Percentiles rank a stretch among this genome's conserved stretches.
Conservation (phyloP, 2,113 vertebrate species). For the Anhinga rufa region DNA sequence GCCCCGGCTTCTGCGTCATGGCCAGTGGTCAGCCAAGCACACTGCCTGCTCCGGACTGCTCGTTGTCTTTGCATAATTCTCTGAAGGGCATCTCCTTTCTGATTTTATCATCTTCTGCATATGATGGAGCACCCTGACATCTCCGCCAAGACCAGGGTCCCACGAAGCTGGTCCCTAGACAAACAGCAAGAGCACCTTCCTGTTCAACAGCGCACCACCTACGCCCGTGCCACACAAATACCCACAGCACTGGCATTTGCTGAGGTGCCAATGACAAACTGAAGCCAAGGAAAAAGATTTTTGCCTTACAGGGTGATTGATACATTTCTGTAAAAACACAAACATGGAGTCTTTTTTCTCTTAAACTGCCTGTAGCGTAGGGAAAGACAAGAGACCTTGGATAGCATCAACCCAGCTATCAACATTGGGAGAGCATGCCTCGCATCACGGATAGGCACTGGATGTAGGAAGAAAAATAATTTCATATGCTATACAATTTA, state of each 20-base stretch:
- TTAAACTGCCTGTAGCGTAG: background rate
- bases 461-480: fast-evolving
- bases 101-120: background rate
- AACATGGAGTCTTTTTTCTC: background rate
- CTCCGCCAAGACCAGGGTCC: no score
- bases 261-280: background rate
- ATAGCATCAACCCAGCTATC: background rate
- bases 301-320: background rate
- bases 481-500: fast-evolving
- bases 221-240: fast-evolving
- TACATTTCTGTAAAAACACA: background rate
- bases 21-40: background rate
- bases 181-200: background rate
- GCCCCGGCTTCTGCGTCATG: background rate
- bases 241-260: background rate
- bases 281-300: background rate
- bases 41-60: background rate
- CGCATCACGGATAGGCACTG: fast-evolving
- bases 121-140: background rate
- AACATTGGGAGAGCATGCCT: background rate
- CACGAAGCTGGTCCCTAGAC: background rate
- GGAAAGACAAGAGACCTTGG: no score
- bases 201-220: fast-evolving
- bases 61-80: background rate
- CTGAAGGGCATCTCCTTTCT: background rate